Conservation (phyloP, 2,113 vertebrate species). For the Bucco capensis region DNA sequence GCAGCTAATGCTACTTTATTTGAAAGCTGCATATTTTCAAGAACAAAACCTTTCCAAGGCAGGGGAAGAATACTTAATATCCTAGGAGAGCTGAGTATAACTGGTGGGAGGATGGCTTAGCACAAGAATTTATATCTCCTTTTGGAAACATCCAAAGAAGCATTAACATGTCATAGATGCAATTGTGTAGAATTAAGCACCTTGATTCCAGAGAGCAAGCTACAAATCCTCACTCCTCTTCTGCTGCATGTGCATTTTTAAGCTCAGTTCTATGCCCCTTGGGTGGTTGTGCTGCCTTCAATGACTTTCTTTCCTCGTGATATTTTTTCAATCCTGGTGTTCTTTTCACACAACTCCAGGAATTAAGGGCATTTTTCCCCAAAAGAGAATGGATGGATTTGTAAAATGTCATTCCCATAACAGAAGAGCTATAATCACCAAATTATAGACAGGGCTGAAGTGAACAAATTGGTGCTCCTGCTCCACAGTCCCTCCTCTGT, state of each 20-base stretch:
- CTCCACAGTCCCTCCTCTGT: not conserved
- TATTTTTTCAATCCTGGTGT: not conserved
- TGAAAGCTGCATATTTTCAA: not conserved
- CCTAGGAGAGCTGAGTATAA: not conserved
- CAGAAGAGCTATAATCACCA: not conserved
- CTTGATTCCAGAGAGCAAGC: not conserved
- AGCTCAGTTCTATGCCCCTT: not conserved
- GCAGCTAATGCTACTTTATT: not conserved
- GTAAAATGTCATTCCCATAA: not conserved
- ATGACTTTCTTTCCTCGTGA: not conserved
- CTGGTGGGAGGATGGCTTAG: not conserved
- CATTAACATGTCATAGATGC: rapidly evolving
- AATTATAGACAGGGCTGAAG: not conserved
- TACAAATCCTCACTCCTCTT: not conserved
- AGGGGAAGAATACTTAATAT: not conserved
- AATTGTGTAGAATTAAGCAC: rapidly evolving
- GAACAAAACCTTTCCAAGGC: not conserved
- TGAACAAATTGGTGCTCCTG: not conserved
- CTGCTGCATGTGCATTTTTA: not conserved
- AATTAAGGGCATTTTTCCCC: not conserved
- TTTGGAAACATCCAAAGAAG: not conserved
- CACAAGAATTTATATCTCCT: not conserved
- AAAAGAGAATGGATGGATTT: not conserved
- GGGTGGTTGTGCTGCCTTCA: not conserved
- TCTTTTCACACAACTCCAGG: not conserved